Evolutionary conservation across 2,888 invertebrate genomes (phyloP).

Genomic region (Drosophila basisetae): DNA sequence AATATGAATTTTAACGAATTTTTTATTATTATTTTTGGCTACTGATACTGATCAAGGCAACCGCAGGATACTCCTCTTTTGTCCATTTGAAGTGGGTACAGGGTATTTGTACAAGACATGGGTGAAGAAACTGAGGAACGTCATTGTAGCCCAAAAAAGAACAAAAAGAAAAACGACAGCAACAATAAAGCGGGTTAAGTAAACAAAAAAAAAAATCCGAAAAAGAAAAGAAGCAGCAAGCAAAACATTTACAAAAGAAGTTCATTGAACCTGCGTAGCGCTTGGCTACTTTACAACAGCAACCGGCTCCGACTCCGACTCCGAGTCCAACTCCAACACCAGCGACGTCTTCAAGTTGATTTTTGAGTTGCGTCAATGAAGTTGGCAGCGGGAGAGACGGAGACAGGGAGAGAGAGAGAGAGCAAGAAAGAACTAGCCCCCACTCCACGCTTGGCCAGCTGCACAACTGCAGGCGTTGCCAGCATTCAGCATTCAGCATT

Average conservation of each 20-base stretch:
- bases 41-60: not conserved
- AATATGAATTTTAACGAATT: not conserved
- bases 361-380: constrained; percentile 28
- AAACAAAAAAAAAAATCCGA: constrained; percentile 56
- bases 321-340: constrained; percentile 16
- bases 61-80: not conserved
- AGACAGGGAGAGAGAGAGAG: not conserved
- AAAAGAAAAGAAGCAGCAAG: constrained; percentile 45
- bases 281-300: constrained; percentile 65
- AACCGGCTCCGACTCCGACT: constrained; percentile 24
- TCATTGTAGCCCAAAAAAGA: constrained; percentile 61
- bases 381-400: not conserved
- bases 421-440: constrained; percentile 7
- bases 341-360: constrained; percentile 46
- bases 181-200: constrained; percentile 73
- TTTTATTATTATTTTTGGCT: not conserved
- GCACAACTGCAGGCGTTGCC: constrained; percentile 49
- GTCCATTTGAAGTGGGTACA: not conserved
- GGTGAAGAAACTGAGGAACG: constrained; percentile 59
- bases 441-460: constrained; percentile 27
- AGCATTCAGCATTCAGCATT: constrained; percentile 7
- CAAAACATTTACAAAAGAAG: constrained; percentile 80
- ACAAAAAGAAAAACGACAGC: constrained; percentile 36
- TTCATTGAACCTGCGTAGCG: constrained; percentile 73
- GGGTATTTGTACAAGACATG: constrained; percentile 21